Evolutionary conservation across 2,797 vertebrate species (phyloP).

Genomic region (Bradypus variegatus): DNA sequence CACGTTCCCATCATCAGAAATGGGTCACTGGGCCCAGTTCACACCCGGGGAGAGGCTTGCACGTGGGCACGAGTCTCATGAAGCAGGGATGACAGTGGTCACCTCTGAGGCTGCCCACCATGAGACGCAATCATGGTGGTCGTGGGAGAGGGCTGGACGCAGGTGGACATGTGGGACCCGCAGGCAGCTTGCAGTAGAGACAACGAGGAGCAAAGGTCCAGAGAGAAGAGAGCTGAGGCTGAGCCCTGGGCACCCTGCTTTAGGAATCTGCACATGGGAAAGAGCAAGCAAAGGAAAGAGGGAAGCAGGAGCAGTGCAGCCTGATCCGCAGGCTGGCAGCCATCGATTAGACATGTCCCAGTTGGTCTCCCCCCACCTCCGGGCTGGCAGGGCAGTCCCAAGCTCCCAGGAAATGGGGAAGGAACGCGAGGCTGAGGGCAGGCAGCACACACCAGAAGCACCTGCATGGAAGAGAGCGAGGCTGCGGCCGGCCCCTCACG

Average conservation of each 20-base stretch:
- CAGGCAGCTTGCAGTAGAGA: not conserved
- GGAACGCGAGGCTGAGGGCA: not conserved
- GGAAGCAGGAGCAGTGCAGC: not conserved
- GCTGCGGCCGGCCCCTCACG: not conserved
- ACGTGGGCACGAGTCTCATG: not conserved
- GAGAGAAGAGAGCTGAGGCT: not conserved
- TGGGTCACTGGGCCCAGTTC: not conserved
- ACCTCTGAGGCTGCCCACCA: not conserved
- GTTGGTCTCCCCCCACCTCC: not conserved
- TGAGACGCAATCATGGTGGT: not conserved
- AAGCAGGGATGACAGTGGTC: not conserved
- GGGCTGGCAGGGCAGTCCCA: not conserved
- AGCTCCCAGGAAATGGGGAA: not conserved
- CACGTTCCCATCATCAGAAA: not conserved
- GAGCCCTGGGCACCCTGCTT: not conserved
- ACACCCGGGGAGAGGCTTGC: not conserved
- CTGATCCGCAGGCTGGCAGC: not conserved
- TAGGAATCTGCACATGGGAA: not conserved
- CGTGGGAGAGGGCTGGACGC: not conserved
- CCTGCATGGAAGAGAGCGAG: not conserved
- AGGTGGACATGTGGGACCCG: not conserved
- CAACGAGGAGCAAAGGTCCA: not conserved
- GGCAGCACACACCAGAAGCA: not conserved
- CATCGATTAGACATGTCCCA: not conserved
- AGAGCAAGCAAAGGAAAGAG: not conserved